Evolutionary conservation across 2,113 vertebrate species (phyloP).

Genomic region (Prinia subflava): DNA sequence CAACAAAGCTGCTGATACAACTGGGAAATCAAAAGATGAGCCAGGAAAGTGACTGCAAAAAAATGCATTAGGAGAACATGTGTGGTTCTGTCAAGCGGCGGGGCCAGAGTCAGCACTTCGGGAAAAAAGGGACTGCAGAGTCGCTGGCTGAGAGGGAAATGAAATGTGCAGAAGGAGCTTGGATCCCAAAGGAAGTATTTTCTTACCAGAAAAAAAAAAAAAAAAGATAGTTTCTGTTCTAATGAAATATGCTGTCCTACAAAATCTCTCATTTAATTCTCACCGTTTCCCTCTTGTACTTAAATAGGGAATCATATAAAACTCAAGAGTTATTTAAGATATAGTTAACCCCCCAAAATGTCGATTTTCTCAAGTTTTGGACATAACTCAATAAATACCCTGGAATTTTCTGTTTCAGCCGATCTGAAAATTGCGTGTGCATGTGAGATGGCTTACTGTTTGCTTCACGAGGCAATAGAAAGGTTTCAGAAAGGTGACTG

Average conservation of each 20-base stretch:
- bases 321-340: neutral
- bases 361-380: neutral
- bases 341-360: accelerated
- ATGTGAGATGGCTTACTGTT: neutral
- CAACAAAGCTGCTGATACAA: slow-evolving; percentile 22
- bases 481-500: neutral
- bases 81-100: neutral
- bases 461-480: neutral
- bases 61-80: neutral
- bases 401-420: neutral
- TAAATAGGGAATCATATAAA: neutral
- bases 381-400: neutral
- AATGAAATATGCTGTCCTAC: neutral
- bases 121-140: neutral
- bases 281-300: neutral
- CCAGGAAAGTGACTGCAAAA: neutral
- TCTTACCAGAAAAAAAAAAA: neutral
- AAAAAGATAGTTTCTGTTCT: neutral
- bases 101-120: neutral
- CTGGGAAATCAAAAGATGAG: slow-evolving; percentile 15
- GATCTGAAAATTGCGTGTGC: neutral
- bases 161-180: neutral
- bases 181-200: neutral
- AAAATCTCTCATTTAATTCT: neutral
- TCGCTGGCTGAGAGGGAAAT: neutral